Base-by-base conservation (phyloP, 1,140 invertebrate species). In the Papilio machaon region DNA sequence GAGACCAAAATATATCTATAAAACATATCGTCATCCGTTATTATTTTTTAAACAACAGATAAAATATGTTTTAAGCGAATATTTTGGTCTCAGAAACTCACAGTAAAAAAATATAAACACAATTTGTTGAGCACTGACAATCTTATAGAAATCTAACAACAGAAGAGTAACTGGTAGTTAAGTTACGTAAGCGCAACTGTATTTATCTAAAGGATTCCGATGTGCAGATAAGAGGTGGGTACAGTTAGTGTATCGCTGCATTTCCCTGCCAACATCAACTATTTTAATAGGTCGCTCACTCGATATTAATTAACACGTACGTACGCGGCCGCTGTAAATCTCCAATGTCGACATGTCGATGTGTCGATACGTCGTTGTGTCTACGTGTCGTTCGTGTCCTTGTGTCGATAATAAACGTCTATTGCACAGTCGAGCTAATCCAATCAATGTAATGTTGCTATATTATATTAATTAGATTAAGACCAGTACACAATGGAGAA, bases 291-390 rank as follows among this genome's bases (percentile, higher is more conserved):
- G 81, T 87, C 84, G 74, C 74, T 76, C 47, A 76, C 47, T 76
- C 74, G 83, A 81, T 83, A 87, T 89, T 90, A 89, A 89, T 90
- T 89, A 89, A 89, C 87, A 89, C 89, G 87, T 89, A 86, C 84
- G 83, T 74, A 78, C 67, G 80, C 77, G 84, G 84, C 84, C 82
- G 83, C 85, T 87, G 88, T 89, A 88, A 89, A 89, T 90, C 88
- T 86, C 38, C 67, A 80, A 82, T 83, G 89, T 88, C 83, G 86
- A 87, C 79, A 81, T 83, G 87, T 90, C 87, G 87, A 87, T 86
- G 84, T 83, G 84, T 88, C 85, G 85, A 87, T 86, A 82, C 11
- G 30, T 67, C 64, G 64, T 15, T 67, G 23, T 30, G 89, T 67
- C 64, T 11, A 35, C 35, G 11, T 30, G 89, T 90, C 87, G 87